A percentile compares a stretch with the other conserved stretches of the same genome.
These are phyloP conservation scores for Mylabris phalerata DNA, from an alignment of 1,140 invertebrate species.

Conservation along the genomic window DNA sequence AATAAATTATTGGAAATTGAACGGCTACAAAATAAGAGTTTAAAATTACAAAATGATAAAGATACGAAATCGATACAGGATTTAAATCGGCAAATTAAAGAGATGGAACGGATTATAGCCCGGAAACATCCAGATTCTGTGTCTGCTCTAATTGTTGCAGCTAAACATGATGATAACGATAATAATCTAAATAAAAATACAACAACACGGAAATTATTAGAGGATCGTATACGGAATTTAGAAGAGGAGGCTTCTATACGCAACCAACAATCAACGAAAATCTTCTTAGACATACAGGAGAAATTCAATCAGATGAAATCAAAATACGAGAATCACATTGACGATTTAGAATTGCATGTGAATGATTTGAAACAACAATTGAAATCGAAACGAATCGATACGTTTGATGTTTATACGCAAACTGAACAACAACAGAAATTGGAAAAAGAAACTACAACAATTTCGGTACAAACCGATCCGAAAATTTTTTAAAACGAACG, in stretches of 20 bases:
- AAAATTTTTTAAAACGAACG: conserved; percentile 9
- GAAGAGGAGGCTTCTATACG: conserved; percentile 61
- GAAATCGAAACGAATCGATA: conserved; percentile 28
- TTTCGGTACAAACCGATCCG: conserved; percentile 28
- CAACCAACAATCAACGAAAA: conserved; percentile 59
- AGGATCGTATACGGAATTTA: conserved; percentile 60
- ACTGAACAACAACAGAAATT: conserved; percentile 28
- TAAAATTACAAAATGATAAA: conserved; percentile 59
- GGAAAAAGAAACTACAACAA: conserved; percentile 31
- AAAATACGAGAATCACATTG: conserved; percentile 66
- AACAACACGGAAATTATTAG: conserved; percentile 53
- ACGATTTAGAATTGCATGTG: conserved; percentile 61
- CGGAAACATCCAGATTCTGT: conserved; percentile 73
- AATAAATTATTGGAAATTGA: conserved; percentile 48
- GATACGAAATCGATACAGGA: conserved; percentile 63
- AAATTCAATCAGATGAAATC: conserved; percentile 67
- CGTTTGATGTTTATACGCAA: conserved; percentile 40
- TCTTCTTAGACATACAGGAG: conserved; percentile 61
- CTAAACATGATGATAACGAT: conserved; percentile 48
- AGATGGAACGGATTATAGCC: conserved; percentile 71
- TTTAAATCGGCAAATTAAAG: conserved; percentile 68
- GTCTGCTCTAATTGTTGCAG: conserved; percentile 60
- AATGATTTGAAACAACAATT: conserved; percentile 38
- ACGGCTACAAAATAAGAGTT: conserved; percentile 53
- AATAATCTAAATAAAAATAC: conserved; percentile 43